These are phyloP conservation scores for Echinometra lucunter DNA, from an alignment of 53 echinoderm and acorn worm species.

Conservation along the genomic window DNA sequence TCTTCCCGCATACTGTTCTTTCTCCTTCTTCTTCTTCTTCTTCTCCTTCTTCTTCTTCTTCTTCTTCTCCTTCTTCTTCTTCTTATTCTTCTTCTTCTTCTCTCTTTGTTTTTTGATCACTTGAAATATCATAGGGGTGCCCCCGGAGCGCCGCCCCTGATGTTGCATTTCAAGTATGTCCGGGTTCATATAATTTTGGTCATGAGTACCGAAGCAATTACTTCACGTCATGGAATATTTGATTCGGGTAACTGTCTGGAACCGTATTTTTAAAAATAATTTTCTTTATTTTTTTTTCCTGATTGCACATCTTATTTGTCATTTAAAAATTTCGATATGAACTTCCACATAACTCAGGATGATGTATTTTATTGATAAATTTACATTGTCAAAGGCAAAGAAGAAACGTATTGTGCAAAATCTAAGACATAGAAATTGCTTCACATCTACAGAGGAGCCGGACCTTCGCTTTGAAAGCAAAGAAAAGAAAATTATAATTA, in stretches of 20 bases:
- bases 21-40: no score
- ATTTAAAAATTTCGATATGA: background rate
- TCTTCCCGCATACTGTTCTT: no score
- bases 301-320: background rate
- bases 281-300: background rate
- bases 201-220: background rate
- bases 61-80: no score
- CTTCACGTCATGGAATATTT: background rate
- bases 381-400: background rate
- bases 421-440: background rate
- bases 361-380: background rate
- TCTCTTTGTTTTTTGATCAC: no score
- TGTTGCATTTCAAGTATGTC: background rate
- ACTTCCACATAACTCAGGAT: background rate
- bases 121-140: no score
- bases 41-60: no score
- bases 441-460: background rate
- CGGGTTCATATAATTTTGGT: background rate
- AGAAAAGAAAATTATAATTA: no score
- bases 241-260: background rate
- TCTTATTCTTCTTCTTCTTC: no score
- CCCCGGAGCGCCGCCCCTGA: no score
- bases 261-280: no score
- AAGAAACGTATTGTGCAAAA: background rate
- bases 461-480: background rate